Conservation (phyloP, 2,797 vertebrate species). For the Mus minutoides region DNA sequence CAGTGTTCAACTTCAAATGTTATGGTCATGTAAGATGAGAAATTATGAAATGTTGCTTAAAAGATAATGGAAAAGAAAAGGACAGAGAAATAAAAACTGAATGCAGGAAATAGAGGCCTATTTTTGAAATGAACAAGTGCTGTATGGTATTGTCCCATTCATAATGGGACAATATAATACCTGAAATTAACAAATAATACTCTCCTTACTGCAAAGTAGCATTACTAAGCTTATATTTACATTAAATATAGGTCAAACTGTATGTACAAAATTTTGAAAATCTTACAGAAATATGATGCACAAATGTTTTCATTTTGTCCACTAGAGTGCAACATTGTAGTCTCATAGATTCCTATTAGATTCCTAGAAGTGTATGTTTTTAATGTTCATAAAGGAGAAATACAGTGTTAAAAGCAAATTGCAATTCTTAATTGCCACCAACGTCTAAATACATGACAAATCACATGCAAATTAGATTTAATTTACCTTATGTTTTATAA, state of each 20-base stretch:
- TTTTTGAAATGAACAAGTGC: not conserved
- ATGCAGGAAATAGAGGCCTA: not conserved
- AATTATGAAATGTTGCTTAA: constrained; percentile 12
- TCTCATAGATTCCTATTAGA: constrained; percentile 42
- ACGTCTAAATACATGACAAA: constrained; percentile 81
- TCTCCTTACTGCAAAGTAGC: not conserved
- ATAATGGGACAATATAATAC: not conserved
- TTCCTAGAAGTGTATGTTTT: constrained; percentile 45
- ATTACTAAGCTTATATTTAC: constrained; percentile 28
- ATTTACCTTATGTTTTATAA: constrained; percentile 85
- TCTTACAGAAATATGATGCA: not conserved
- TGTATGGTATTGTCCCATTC: not conserved
- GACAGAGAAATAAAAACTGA: not conserved
- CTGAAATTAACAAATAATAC: not conserved
- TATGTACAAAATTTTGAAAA: not conserved
- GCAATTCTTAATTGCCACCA: constrained; percentile 83
- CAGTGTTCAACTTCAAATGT: not conserved
- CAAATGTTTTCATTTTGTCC: constrained; percentile 54
- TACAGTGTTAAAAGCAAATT: constrained; percentile 84
- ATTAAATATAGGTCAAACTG: constrained; percentile 7
- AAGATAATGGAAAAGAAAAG: not conserved
- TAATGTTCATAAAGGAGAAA: constrained; percentile 79
- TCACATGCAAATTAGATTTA: constrained; percentile 85
- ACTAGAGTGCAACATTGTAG: constrained; percentile 78
- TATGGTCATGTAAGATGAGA: not conserved